Evolutionary conservation across 2,797 vertebrate species (phyloP).

Genomic region (Lates japonicus): DNA sequence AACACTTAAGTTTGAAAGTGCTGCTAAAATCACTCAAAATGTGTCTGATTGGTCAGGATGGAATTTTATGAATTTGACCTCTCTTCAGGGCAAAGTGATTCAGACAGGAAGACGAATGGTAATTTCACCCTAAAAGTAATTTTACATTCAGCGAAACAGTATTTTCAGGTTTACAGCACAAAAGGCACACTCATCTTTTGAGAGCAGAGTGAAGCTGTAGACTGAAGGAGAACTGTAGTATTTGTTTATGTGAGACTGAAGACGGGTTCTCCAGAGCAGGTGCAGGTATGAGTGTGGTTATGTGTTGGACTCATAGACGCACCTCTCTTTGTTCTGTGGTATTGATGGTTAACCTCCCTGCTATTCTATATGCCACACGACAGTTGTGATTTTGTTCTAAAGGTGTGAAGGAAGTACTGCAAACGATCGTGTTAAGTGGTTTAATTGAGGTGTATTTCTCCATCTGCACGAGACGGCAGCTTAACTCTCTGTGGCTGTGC

Average conservation of each 20-base stretch:
- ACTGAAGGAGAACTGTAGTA: neutral
- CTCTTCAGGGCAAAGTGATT: neutral
- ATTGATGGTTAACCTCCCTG: constrained; percentile 61
- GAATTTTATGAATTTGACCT: neutral
- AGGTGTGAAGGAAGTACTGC: neutral
- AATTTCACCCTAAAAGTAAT: neutral
- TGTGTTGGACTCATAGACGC: constrained; percentile 32
- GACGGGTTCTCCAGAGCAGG: constrained; percentile 32
- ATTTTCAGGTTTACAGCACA: neutral
- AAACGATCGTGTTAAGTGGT: neutral
- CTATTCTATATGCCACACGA: constrained; percentile 35
- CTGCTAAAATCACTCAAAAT: neutral
- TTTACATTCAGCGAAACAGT: constrained; percentile 1
- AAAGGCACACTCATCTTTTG: neutral
- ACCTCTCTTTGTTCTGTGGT: constrained; percentile 43
- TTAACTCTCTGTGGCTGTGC: neutral
- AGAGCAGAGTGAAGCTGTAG: neutral
- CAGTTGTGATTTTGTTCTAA: constrained; percentile 35
- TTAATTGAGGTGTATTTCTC: neutral
- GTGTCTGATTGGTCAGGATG: neutral
- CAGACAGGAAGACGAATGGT: neutral
- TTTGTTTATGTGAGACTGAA: neutral
- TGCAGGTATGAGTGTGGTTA: constrained; percentile 53
- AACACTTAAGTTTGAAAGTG: neutral
- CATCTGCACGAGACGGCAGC: neutral